Conservation (phyloP, 2,797 vertebrate genomes). For the Syncerus caffer region DNA sequence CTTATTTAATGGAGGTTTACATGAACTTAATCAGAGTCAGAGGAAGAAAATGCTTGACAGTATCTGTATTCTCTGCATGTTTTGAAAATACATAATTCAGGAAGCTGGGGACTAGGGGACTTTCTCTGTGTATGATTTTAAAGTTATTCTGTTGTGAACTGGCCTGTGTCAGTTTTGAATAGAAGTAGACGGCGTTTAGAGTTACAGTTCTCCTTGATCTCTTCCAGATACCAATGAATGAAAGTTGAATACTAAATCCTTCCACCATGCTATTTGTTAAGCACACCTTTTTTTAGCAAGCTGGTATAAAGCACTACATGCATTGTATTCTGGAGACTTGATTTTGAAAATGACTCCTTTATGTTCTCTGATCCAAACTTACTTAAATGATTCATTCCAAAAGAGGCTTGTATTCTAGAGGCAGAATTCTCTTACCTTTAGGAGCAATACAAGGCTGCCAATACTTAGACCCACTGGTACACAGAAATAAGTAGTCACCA, state of each 20-base stretch:
- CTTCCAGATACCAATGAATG: not conserved
- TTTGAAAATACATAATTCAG: not conserved
- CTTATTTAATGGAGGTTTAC: not conserved
- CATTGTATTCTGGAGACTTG: not conserved
- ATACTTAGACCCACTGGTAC: not conserved
- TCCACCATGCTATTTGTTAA: not conserved
- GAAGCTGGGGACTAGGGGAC: not conserved
- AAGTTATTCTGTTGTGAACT: not conserved
- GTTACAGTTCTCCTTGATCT: not conserved
- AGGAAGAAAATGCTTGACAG: not conserved
- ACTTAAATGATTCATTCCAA: not conserved
- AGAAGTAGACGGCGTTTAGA: not conserved
- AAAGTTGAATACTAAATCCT: not conserved
- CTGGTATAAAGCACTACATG: not conserved
- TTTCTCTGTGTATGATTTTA: not conserved
- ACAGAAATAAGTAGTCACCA: not conserved
- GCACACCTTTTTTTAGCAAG: not conserved
- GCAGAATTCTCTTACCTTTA: not conserved
- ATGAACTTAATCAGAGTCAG: not conserved
- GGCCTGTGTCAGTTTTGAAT: not conserved
- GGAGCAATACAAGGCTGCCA: not conserved
- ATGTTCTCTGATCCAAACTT: not conserved
- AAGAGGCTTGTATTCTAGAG: not conserved
- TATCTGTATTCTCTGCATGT: not conserved
- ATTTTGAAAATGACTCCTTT: not conserved